Evolutionary conservation across 2,797 vertebrate species (phyloP).

Genomic region (Rhynchonycteris naso): DNA sequence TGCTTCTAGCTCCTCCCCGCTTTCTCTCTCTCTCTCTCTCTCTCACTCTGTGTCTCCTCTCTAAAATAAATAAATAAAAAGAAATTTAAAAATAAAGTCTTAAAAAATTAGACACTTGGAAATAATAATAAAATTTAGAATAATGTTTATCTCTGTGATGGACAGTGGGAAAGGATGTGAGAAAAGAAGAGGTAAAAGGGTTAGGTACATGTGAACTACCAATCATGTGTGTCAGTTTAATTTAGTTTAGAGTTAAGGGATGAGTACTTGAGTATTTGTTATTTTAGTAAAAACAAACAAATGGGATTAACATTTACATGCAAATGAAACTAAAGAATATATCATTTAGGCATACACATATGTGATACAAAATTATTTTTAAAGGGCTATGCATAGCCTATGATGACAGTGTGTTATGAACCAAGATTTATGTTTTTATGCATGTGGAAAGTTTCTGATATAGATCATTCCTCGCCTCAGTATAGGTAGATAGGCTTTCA

Average conservation of each 20-base stretch:
- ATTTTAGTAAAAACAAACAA: constrained; percentile 33
- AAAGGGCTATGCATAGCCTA: background rate
- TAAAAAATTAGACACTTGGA: background rate
- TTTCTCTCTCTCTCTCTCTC: too few relatives aligned
- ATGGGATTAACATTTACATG: background rate
- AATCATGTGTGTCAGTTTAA: background rate
- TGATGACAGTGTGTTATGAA: background rate
- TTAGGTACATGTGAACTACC: background rate
- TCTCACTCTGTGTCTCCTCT: too few relatives aligned
- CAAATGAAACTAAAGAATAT: background rate
- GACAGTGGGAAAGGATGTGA: background rate
- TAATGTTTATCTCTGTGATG: background rate
- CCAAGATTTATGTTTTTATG: background rate
- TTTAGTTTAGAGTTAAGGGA: background rate
- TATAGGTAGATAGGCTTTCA: too few relatives aligned
- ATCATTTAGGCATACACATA: background rate
- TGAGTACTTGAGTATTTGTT: background rate
- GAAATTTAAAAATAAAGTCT: too few relatives aligned
- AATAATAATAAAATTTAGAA: background rate
- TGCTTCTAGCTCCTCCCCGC: too few relatives aligned
- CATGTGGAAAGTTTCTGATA: background rate
- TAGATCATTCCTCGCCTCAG: background rate
- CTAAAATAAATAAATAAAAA: too few relatives aligned
- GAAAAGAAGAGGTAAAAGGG: background rate
- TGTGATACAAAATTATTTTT: background rate